Percentiles rank a stretch among this genome's conserved stretches.
phyloP scores from a whole-genome alignment of 2,797 vertebrate genomes.

The Sylvia borin region DNA sequence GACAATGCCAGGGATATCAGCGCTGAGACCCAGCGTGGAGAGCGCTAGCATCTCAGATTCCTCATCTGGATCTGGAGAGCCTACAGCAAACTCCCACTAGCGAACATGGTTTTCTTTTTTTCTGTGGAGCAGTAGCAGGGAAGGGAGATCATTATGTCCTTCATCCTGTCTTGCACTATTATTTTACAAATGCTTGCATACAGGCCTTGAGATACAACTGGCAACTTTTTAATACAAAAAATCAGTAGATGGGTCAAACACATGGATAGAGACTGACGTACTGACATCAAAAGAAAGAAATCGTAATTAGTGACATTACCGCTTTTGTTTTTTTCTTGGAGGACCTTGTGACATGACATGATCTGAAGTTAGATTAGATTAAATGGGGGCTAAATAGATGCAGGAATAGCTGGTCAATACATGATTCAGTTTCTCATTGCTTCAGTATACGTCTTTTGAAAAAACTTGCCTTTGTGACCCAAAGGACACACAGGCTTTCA shows the following conservation, averaged over 20 bases:
- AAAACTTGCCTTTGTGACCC: background rate
- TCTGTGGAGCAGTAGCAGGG: background rate
- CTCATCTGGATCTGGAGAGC: background rate
- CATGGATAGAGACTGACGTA: rapidly evolving
- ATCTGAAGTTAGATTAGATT: background rate
- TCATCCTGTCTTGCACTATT: background rate
- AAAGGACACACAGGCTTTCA: background rate
- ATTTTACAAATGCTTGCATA: background rate
- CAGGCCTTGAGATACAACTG: background rate
- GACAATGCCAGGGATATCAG: background rate
- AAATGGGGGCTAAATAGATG: background rate
- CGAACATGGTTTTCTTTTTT: background rate
- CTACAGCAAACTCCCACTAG: background rate
- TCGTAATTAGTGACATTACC: background rate
- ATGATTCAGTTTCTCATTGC: rapidly evolving
- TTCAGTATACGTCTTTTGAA: background rate
- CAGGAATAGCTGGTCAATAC: background rate
- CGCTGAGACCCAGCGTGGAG: background rate
- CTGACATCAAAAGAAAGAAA: background rate
- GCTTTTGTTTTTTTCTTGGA: background rate
- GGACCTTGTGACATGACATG: background rate
- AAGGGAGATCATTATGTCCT: background rate
- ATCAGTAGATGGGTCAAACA: background rate
- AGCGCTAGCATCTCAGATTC: background rate
- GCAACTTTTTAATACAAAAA: background rate